Percentiles rank a stretch among this genome's conserved stretches.
Evolutionary conservation across 2,113 vertebrate species (phyloP).

Genomic region (Boulengeromyrus knoepffleri): DNA sequence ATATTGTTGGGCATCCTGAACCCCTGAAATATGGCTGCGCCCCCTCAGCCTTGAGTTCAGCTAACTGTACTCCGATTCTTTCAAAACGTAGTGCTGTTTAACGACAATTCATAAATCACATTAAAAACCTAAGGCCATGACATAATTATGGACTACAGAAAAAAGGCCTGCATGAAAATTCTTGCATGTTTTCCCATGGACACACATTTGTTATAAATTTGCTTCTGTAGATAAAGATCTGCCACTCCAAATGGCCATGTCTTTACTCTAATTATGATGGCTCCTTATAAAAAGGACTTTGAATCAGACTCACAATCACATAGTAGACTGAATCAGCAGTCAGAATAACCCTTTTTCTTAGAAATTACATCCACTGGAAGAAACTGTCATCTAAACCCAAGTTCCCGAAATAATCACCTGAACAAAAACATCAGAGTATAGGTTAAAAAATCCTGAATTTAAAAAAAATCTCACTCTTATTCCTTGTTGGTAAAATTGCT

Average conservation of each 20-base stretch:
- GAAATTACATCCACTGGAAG: background rate
- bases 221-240: background rate
- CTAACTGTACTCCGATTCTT: background rate
- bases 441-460: background rate
- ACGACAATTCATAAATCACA: conserved; percentile 2
- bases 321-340: background rate
- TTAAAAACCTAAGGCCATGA: background rate
- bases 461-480: background rate
- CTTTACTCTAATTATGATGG: background rate
- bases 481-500: background rate
- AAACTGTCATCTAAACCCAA: background rate
- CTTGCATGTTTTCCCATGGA: background rate
- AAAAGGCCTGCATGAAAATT: background rate
- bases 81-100: background rate
- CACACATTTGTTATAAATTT: background rate
- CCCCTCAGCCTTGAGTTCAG: background rate
- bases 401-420: background rate
- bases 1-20: conserved; percentile 45
- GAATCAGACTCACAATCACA: background rate
- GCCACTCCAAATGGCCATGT: background rate
- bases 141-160: background rate
- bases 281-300: background rate
- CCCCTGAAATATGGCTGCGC: background rate
- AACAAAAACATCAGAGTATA: background rate
- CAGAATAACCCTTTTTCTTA: background rate